phyloP scores from a whole-genome alignment of 1,140 invertebrate genomes.

The Drosophila grimshawi region DNA sequence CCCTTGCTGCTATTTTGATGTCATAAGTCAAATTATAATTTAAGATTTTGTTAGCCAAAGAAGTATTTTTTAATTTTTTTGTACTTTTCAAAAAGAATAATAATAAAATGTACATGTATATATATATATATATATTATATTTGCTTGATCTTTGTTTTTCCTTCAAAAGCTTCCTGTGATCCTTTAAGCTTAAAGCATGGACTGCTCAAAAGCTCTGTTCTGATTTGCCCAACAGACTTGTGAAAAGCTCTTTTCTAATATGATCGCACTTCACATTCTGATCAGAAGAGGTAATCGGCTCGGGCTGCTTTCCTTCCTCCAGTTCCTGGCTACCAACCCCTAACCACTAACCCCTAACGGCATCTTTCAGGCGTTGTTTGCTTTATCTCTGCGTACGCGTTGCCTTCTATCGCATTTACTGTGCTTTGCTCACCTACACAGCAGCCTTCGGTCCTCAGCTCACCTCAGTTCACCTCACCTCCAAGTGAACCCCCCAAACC shows the following conservation, averaged over 20 bases:
- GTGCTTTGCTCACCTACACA: conserved; percentile 37
- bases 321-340: not conserved
- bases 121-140: no score
- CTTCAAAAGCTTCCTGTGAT: not conserved
- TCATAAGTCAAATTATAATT: no score
- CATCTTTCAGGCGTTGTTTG: conserved; percentile 7
- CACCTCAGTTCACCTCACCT: no score
- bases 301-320: not conserved
- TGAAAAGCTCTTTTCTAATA: not conserved
- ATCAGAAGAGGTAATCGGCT: not conserved
- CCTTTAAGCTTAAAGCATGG: not conserved
- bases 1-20: no score
- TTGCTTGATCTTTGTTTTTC: no score
- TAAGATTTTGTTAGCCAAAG: no score
- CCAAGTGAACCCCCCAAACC: conserved; percentile 9
- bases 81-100: no score
- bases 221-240: not conserved
- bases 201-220: not conserved
- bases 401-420: conserved; percentile 50
- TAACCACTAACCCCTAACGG: not conserved
- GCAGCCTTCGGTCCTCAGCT: not conserved
- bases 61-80: no score
- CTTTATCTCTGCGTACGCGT: conserved; percentile 33
- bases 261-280: not conserved
- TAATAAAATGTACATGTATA: no score